A percentile compares a stretch with the other conserved stretches of the same genome.
These are phyloP conservation scores for Musca domestica DNA, from an alignment of 1,140 invertebrate species.

Conservation along the genomic window DNA sequence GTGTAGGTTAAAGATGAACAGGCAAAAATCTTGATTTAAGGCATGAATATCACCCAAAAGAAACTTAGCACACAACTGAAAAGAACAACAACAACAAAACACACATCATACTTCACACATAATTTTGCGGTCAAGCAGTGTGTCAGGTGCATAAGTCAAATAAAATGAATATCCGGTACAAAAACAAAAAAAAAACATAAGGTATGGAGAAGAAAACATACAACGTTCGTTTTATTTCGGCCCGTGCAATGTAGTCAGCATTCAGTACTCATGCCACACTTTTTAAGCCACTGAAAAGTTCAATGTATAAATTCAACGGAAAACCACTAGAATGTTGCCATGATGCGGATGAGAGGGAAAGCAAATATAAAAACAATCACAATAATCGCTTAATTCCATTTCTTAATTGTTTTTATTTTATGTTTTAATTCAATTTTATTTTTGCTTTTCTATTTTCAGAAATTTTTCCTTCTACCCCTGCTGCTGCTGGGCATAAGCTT, in stretches of 20 bases:
- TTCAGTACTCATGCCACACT: not conserved
- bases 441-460: constrained; percentile 33
- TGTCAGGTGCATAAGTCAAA: not conserved
- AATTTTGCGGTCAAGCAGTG: constrained; percentile 10
- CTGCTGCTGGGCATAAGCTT: constrained; percentile 31
- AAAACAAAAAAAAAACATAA: too few relatives aligned
- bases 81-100: too few relatives aligned
- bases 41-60: constrained; percentile 4
- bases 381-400: not conserved
- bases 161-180: constrained; percentile 15
- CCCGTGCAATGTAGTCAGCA: not conserved
- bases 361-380: not conserved
- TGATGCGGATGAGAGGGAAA: not conserved
- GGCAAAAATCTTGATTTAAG: not conserved
- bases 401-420: not conserved
- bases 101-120: too few relatives aligned
- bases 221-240: not conserved
- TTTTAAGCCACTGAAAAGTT: constrained; percentile 14
- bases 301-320: not conserved
- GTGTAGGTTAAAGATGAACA: not conserved
- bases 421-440: not conserved
- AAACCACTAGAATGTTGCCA: not conserved
- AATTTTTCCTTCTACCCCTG: constrained; percentile 33
- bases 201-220: too few relatives aligned
- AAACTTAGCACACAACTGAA: too few relatives aligned